phyloP scores from a whole-genome alignment of 2,888 invertebrate genomes.

The Xanthia icteritia region DNA sequence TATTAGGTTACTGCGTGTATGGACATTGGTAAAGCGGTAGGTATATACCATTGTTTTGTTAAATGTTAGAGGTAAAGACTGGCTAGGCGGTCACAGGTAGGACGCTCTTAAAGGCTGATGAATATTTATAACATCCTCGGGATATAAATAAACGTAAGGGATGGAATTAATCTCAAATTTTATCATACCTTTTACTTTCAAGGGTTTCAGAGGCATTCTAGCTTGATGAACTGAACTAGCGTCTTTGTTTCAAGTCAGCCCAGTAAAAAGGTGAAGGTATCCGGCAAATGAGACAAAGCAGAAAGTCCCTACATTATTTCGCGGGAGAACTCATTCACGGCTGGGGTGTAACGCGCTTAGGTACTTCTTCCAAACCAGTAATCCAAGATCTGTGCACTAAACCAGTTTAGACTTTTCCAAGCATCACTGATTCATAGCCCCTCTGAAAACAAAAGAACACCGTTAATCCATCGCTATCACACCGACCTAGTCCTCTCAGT shows the following conservation, averaged over 20 bases:
- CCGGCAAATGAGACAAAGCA: not conserved
- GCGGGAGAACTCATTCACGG: not conserved
- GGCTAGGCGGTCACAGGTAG: slow-evolving; percentile 3
- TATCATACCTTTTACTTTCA: not conserved
- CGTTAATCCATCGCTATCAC: slow-evolving; percentile 46
- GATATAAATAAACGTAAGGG: not conserved
- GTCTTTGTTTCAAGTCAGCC: too few species aligned
- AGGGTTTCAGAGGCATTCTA: not conserved
- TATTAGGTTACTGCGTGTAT: slow-evolving; percentile 28
- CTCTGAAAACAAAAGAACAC: not conserved
- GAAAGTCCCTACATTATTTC: not conserved
- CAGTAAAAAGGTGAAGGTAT: too few species aligned
- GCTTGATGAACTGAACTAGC: not conserved
- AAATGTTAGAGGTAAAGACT: not conserved
- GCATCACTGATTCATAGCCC: not conserved
- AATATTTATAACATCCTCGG: slow-evolving; percentile 29
- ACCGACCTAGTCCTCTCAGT: slow-evolving; percentile 43
- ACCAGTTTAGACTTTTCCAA: not conserved
- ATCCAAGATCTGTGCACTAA: not conserved
- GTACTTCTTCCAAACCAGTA: not conserved
- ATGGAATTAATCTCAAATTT: not conserved
- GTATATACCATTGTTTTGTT: slow-evolving; percentile 20
- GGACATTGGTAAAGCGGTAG: slow-evolving; percentile 19
- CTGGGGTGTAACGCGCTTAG: not conserved
- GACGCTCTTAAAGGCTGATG: slow-evolving; percentile 2